These are phyloP conservation scores for Archaeoteleia sp. DNA, from an alignment of 2,888 invertebrate genomes.

Conservation along the genomic window DNA sequence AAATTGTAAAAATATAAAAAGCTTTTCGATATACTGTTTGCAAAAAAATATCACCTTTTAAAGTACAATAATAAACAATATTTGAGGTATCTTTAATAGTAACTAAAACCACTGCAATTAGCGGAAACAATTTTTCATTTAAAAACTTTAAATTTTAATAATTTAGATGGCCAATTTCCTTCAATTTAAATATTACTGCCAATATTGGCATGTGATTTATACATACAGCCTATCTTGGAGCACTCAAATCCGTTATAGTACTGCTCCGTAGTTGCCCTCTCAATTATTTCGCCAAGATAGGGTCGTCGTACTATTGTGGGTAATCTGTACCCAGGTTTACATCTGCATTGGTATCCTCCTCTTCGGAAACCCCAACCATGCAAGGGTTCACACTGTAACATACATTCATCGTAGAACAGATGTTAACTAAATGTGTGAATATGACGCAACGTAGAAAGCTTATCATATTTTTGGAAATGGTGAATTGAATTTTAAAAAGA, in stretches of 20 bases:
- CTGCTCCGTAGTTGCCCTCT: constrained; percentile 93
- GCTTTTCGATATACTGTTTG: too few relatives aligned
- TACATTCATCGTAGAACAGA: constrained; percentile 31
- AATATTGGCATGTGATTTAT: neutral
- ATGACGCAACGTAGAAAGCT: neutral
- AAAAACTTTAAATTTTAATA: too few relatives aligned
- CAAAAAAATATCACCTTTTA: too few relatives aligned
- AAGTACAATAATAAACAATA: too few relatives aligned
- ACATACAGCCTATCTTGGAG: constrained; percentile 91
- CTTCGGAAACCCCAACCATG: constrained; percentile 97
- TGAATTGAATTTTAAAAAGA: too few relatives aligned
- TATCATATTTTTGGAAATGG: too few relatives aligned
- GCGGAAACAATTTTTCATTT: too few relatives aligned
- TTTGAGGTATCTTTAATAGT: too few relatives aligned
- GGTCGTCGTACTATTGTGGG: constrained; percentile 92
- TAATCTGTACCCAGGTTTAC: constrained; percentile 90
- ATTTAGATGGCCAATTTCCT: too few relatives aligned
- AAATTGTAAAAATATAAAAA: too few relatives aligned
- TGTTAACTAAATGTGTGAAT: constrained; percentile 26
- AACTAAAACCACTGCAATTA: too few relatives aligned
- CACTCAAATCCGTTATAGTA: constrained; percentile 96
- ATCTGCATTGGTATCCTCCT: constrained; percentile 96
- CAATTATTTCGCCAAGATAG: constrained; percentile 94
- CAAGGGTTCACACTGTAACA: constrained; percentile 91
- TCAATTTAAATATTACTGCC: neutral